Evolutionary conservation across 23 tunicate species (phyloP).

Genomic region (Trididemnum clinides): DNA sequence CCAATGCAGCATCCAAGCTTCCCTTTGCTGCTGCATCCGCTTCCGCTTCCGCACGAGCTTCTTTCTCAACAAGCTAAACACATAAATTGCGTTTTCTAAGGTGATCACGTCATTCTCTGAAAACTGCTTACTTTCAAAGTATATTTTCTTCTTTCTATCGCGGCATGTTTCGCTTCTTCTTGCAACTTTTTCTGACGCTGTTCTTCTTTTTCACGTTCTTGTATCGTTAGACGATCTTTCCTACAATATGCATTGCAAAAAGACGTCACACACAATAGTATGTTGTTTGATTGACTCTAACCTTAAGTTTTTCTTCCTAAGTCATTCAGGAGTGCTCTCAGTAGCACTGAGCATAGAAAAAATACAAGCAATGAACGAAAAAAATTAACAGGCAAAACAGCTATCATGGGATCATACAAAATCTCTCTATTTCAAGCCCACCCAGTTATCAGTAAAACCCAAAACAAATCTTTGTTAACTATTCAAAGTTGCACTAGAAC

Average conservation of each 20-base stretch:
- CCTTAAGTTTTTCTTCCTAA: no score
- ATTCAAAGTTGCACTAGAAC: no score
- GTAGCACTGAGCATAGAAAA: no score
- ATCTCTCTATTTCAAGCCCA: no score
- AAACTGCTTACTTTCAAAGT: slow-evolving; percentile 44
- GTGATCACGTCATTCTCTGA: background rate
- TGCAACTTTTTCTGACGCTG: slow-evolving; percentile 51
- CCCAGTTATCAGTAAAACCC: no score
- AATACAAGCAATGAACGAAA: no score
- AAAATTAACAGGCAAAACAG: no score
- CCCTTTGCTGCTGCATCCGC: slow-evolving; percentile 58
- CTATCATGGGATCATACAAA: no score
- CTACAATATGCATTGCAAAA: slow-evolving; percentile 14
- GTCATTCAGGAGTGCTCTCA: no score
- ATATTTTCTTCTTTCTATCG: slow-evolving; percentile 73
- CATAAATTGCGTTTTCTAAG: background rate
- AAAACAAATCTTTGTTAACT: no score
- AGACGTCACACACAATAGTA: no score
- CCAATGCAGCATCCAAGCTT: slow-evolving; percentile 58
- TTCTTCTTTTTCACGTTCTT: slow-evolving; percentile 93
- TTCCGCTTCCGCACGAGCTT: slow-evolving; percentile 85
- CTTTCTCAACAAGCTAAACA: slow-evolving; percentile 70
- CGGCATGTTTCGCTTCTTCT: slow-evolving; percentile 65
- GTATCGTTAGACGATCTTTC: slow-evolving; percentile 90
- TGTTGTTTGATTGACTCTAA: no score